These are phyloP conservation scores for Micromesistius poutassou DNA, from an alignment of 2,797 vertebrate species.

Conservation along the genomic window DNA sequence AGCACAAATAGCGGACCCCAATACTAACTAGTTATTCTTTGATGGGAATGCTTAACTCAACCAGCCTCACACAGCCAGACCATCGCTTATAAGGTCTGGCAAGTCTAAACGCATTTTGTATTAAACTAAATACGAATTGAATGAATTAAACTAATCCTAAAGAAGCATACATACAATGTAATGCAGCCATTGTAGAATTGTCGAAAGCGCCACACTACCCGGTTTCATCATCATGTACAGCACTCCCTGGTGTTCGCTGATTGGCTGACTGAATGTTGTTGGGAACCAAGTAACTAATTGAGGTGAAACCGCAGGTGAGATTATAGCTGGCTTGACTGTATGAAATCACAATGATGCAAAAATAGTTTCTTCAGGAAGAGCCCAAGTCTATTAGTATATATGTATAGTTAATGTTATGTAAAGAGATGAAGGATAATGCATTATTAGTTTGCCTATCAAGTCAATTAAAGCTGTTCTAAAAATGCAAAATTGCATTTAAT, in stretches of 20 bases:
- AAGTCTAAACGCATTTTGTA: no score
- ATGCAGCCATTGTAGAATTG: not conserved
- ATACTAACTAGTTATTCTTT: not conserved
- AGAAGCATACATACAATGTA: not conserved
- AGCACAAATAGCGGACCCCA: not conserved
- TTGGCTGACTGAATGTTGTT: not conserved
- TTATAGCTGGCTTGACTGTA: not conserved
- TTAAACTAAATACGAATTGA: no score
- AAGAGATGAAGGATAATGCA: not conserved
- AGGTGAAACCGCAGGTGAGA: not conserved
- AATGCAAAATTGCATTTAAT: not conserved
- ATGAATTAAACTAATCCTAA: not conserved
- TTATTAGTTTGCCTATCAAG: no score
- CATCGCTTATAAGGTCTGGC: not conserved
- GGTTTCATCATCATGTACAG: not conserved
- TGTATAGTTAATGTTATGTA: not conserved
- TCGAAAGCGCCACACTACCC: not conserved
- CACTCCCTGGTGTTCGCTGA: not conserved
- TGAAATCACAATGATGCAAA: not conserved
- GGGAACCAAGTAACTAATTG: not conserved
- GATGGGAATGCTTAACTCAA: not conserved
- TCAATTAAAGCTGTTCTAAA: not conserved
- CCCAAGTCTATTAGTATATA: no score
- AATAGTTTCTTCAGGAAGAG: no score
- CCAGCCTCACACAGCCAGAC: not conserved